Conservation (phyloP, 2,797 vertebrate genomes). For the Danio tinwini region DNA sequence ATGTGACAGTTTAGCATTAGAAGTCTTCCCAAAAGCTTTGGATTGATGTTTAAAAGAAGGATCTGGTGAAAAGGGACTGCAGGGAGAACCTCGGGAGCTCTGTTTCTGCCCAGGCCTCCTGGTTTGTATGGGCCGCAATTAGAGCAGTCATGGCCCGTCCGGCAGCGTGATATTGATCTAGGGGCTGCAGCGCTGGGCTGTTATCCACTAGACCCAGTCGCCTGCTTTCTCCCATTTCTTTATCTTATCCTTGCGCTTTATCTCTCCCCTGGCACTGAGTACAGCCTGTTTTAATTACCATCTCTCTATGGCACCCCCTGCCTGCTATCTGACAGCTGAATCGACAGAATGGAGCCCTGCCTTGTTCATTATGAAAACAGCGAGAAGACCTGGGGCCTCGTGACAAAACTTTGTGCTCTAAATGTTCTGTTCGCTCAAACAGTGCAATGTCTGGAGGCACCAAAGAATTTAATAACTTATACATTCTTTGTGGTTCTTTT, state of each 20-base stretch:
- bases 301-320: constrained; percentile 57
- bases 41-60: constrained; percentile 14
- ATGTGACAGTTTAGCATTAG: constrained; percentile 20
- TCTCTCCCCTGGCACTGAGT: constrained; percentile 49
- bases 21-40: constrained; percentile 23
- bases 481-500: no score
- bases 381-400: constrained; percentile 38
- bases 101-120: constrained; percentile 39
- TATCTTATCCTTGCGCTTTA: constrained; percentile 50
- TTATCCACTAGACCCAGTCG: constrained; percentile 45
- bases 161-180: constrained; percentile 58
- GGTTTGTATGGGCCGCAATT: constrained; percentile 57
- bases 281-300: constrained; percentile 62
- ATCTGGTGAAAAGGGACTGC: constrained; percentile 20
- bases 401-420: constrained; percentile 3
- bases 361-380: constrained; percentile 54
- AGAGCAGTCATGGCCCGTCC: constrained; percentile 59
- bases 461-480: no score
- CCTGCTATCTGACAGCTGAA: constrained; percentile 63
- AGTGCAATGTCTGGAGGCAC: neutral
- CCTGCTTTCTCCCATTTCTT: constrained; percentile 39
- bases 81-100: constrained; percentile 44
- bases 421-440: constrained; percentile 12
- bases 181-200: constrained; percentile 30
- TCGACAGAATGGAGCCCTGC: constrained; percentile 59